Evolutionary conservation across 2,113 vertebrate species (phyloP), one percentile per base, ranked within the genome.

Genomic region (Nyctibius bracteatus): DNA sequence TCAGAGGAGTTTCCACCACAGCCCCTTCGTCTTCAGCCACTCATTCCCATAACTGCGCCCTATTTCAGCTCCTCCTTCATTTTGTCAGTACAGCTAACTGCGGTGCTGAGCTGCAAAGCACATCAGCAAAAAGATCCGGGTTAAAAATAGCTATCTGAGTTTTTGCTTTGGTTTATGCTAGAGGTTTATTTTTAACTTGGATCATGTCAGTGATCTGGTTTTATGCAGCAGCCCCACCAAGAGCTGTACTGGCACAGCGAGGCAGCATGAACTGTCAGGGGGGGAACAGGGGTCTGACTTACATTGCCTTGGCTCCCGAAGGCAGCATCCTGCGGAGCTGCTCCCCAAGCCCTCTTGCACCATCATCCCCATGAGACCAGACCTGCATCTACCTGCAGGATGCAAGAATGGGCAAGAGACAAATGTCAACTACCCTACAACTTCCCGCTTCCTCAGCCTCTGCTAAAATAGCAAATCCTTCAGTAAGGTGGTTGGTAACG

Each of bases 361-460:
- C 51, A 10, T 61, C 41, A 12, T 21, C 23, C 9, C 35, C 5
- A 2, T 1, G 21, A 83, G 14, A 41, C 39, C 28, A 30, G 74
- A 72, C n/a, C 55, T 66, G 15, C 10, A 0, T 31, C 70, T 54
- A 4, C 31, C 31, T 33, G 28, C 2, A 1, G n/a, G 15, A 3
- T 70, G 22, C 35, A 70, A 59, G 23, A 49, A 49, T 3, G 4
- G 33, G 9, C 5, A 14, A 62, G 49, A 59, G 58, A 25, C 4
- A 71, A 49, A 28, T 5, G 5, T 37, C 18, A 41, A 2, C 23
- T 55, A 27, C 58, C 23, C 5, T 8, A 12, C 6, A 1, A 0
- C 22, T 65, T 70, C 77, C 65, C 61, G 54, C 55, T 84, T 70
- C 25, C 35, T 13, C 44, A 66, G 31, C 21, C 39, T 52, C 19